These are phyloP conservation scores for Poeciliopsis gracilis DNA, from an alignment of 2,797 vertebrate species.

Conservation along the genomic window DNA sequence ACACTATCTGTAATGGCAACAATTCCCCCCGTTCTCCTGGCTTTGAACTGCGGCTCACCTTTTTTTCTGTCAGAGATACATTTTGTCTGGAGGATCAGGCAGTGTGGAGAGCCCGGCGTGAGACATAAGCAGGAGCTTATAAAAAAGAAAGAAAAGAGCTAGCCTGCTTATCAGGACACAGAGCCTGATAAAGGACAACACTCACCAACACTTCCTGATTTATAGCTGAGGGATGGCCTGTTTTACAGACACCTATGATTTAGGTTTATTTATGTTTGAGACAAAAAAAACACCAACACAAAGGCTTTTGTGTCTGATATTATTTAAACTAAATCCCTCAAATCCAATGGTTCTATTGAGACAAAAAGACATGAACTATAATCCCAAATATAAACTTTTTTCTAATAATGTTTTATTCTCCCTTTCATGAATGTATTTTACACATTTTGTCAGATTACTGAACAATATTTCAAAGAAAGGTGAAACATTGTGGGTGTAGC, in stretches of 20 bases:
- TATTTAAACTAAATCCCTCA: not conserved
- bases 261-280: slow-evolving; percentile 41
- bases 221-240: slow-evolving; percentile 54
- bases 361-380: slow-evolving; percentile 1
- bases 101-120: slow-evolving; percentile 62
- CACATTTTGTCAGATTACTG: not conserved
- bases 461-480: not conserved
- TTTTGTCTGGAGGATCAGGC: slow-evolving; percentile 65
- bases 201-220: slow-evolving; percentile 64
- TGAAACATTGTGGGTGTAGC: not conserved
- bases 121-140: slow-evolving; percentile 73
- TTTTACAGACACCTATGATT: slow-evolving; percentile 43
- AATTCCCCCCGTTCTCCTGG: slow-evolving; percentile 26
- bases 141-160: slow-evolving; percentile 58
- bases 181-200: slow-evolving; percentile 73
- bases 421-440: not conserved
- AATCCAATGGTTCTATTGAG: not conserved
- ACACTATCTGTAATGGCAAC: slow-evolving; percentile 40
- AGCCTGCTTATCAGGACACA: slow-evolving; percentile 71
- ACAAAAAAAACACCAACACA: slow-evolving; percentile 13
- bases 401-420: not conserved
- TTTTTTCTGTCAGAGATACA: slow-evolving; percentile 38
- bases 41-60: slow-evolving; percentile 46
- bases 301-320: slow-evolving; percentile 4
- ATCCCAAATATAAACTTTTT: not conserved